Base-by-base conservation (phyloP, 2,888 invertebrate species). In the Melinopterus prodromus region DNA sequence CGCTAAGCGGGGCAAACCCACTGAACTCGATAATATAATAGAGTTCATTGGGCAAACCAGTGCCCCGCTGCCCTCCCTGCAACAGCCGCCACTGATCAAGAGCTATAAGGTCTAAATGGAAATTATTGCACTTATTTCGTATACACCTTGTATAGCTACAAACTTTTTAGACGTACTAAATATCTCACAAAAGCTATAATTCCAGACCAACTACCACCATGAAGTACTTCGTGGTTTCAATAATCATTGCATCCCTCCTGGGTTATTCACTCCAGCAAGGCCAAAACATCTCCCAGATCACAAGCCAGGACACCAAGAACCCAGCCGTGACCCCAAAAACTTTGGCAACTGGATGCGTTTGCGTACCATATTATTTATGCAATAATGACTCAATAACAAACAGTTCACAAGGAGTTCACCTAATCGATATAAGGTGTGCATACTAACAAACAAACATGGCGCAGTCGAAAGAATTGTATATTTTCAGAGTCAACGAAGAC, bases 311-410 rank as follows among this genome's bases (percentile, higher is more conserved):
- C n/a, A 38, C 35, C 14, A 38, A 76, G 5, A 14, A 71, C 16
- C 71, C 71, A 14, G 16, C 71, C 5, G 71, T 71, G 12, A 71
- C 71, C 6, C n/a, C 71, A 71, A 71, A 16, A 71, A 36, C 35
- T 15, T 38, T n/a, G 4, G n/a, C 35, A 7, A 15, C 53, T 6
- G 76, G 76, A 76, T 96, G 95, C 38, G 92, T 93, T 77, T 97
- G 97, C 86, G 96, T 97, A 0, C 93, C 94, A 0, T 95, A 94
- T 85, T 96, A 95, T 87, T 91, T 95, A 12, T 97, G 97, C 85
- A 91, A 92, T 69, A 90, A 71, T 26, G 26, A 26, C 26, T 26
- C 3, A 3, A 26, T 3, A 3, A 1, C 3, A 26, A 26, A 26
- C 26, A 26, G n/a, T n/a, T n/a, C 26, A 1, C 2, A 26, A 2